Base-by-base conservation (phyloP, 2,797 vertebrate genomes). In the Lithobates sylvaticus region DNA sequence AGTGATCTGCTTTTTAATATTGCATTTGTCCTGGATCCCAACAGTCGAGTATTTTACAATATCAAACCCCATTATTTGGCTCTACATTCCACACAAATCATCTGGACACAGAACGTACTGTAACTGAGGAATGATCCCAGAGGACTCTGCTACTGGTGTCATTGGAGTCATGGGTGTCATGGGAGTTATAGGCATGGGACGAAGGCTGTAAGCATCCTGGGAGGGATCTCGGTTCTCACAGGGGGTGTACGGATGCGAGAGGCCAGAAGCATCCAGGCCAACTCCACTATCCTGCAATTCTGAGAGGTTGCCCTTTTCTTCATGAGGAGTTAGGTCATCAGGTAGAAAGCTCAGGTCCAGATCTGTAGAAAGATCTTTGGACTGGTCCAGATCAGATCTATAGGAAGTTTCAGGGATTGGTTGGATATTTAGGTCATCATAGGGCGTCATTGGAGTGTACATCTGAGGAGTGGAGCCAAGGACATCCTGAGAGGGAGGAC, bases 281-380 rank as follows among this genome's bases (percentile, higher is more conserved):
- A 92, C 1, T 0, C 91, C 91, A 0, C 91, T 91, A 64, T 94
- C 95, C 67, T 91, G 77, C 0, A 78, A 16, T 61, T 71, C 71
- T 80, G 85, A 89, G 0, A 0, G 83, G 88, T 88, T 88, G 9
- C 0, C 0, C 0, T 81, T 84, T 16, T 87, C 88, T 70, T 91
- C 90, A 27, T 92, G 93, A 27, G 92, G 90, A 39, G 89, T 89
- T 10, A 98, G 89, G 5, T 98, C 96, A 89, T 99, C 97, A 10
- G 97, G 96, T 32, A 99, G 94, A 89, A 99, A 98, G 91, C 97
- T 97, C 88, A 99, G 95, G 90, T 99, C 97, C 85, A 94, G 93
- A 27, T 96, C 95, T 0, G 94, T 87, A 0, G 89, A 78, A 3
- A 91, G 73, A 34, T 94, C 91, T 73, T 92, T 92, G 81, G 87